Percentiles rank a stretch among this genome's conserved stretches.
Conservation (phyloP, 1,140 invertebrate genomes). For the Temnothorax longispinosus region DNA sequence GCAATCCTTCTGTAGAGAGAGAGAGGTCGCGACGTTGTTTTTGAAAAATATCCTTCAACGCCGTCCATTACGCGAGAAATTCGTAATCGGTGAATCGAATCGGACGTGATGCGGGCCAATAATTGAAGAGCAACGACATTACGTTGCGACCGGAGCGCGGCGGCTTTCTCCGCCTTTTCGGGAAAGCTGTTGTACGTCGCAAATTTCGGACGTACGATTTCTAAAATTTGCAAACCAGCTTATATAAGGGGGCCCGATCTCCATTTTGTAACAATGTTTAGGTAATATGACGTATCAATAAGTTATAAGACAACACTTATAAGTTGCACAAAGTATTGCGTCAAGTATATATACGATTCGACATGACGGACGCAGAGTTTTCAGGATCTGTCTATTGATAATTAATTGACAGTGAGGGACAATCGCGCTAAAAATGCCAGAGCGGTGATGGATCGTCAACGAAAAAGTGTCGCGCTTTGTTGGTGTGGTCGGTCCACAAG, state of each 20-base stretch:
- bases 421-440: not conserved
- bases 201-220: conserved; percentile 48
- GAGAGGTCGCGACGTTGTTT: not conserved
- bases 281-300: too few species aligned
- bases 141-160: not conserved
- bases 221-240: conserved; percentile 42
- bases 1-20: not conserved
- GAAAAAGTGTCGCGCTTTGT: conserved; percentile 58
- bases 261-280: conserved; percentile 27
- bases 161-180: conserved; percentile 64
- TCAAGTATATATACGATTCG: not conserved
- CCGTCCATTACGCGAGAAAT: not conserved
- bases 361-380: not conserved
- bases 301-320: not conserved
- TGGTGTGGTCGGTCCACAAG: conserved; percentile 13
- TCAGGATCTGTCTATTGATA: not conserved
- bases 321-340: not conserved
- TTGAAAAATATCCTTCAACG: not conserved
- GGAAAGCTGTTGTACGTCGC: not conserved
- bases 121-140: conserved; percentile 48
- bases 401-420: not conserved
- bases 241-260: not conserved
- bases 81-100: conserved; percentile 17
- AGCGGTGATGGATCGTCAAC: not conserved
- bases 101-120: conserved; percentile 1